These are phyloP conservation scores for Ia io DNA, from an alignment of 2,113 vertebrate genomes.

Conservation along the genomic window DNA sequence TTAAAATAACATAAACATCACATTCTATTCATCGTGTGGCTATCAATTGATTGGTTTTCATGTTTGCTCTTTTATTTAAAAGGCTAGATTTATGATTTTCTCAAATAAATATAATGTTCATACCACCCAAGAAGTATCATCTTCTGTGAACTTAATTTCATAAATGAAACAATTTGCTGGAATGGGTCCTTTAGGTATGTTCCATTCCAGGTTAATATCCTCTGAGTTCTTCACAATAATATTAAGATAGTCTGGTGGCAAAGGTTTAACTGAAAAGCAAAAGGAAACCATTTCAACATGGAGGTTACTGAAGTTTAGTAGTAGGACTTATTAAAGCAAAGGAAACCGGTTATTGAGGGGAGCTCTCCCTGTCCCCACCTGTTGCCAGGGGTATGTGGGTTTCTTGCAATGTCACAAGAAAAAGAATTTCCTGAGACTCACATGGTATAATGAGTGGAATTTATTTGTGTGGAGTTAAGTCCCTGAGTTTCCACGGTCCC, in stretches of 20 bases:
- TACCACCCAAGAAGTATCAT: slow-evolving; percentile 71
- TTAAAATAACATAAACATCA: background rate
- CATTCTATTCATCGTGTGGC: background rate
- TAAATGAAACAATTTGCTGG: slow-evolving; percentile 87
- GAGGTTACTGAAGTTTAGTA: background rate
- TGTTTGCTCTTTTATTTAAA: slow-evolving; percentile 35
- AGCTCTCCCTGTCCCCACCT: background rate
- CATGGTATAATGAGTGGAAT: background rate
- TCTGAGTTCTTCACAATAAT: slow-evolving; percentile 61
- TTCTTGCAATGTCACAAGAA: background rate
- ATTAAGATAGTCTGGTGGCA: slow-evolving; percentile 68
- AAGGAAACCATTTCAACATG: slow-evolving; percentile 10
- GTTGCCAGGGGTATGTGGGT: background rate
- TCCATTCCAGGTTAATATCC: slow-evolving; percentile 82
- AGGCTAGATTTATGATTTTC: background rate
- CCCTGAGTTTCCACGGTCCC: background rate
- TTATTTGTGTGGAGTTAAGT: background rate
- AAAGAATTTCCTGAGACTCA: background rate
- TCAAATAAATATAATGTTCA: background rate
- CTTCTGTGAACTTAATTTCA: slow-evolving; percentile 81
- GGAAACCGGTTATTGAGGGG: background rate
- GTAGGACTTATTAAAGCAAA: background rate
- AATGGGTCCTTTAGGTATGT: slow-evolving; percentile 71
- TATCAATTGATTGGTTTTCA: slow-evolving; percentile 5
- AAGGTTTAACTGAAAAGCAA: slow-evolving; percentile 84